Base-by-base conservation (phyloP, 2,888 invertebrate genomes). In the Suillia variegata region DNA sequence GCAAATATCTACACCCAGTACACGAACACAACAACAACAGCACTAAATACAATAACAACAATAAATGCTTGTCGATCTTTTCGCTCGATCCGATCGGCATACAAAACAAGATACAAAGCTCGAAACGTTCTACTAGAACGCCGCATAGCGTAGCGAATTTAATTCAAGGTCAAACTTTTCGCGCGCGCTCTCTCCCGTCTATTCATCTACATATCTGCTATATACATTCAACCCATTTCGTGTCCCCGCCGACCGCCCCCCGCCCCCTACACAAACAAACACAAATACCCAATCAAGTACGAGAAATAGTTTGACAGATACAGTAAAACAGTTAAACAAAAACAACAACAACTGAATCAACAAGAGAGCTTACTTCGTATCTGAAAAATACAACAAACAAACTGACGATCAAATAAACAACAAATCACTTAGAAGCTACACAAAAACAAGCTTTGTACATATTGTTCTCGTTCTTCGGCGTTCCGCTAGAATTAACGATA, bases 121-220 rank as follows among this genome's bases (percentile, higher is more conserved):
- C 54, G 26, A 26, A 26, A 26, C n/a, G n/a, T 26, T 26, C 26
- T 21, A 22, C 3, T n/a, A 10, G 18, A 15, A 10, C 45, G 20
- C 22, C 5, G 13, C 21, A 21, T 15, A 10, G 26, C 26, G 26
- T 6, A 10, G 26, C 26, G 26, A 5, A 26, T 74, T 77, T 80
- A 81, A 82, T 74, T 77, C 80, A 81, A 82, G 81, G 81, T 81
- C 80, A 78, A 77, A 76, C 75, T 77, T 77, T 76, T 10, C 26
- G 49, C 57, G 56, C 22, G 62, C 60, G 59, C 56, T 64, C 67
- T 64, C 73, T 63, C 62, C 26, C 63, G 54, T 51, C 61, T 50
- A 58, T 47, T 56, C 53, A 38, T 52, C 58, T 50, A 59, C n/a
- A n/a, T n/a, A n/a, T n/a, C n/a, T n/a, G n/a, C n/a, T n/a, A n/a